Conservation (phyloP, 2,888 invertebrate genomes). For the Acanthosoma haemorrhoidale region DNA sequence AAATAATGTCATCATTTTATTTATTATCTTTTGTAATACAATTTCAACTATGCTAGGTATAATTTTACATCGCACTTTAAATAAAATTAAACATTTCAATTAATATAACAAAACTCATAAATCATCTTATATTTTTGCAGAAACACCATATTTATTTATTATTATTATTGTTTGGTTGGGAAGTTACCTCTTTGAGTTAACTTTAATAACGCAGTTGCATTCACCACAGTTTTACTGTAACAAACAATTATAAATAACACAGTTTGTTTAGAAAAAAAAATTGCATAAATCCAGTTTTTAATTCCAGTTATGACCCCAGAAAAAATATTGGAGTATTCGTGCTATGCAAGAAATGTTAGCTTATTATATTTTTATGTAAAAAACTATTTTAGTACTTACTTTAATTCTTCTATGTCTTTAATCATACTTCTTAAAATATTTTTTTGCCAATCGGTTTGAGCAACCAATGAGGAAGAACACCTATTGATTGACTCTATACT, state of each 20-base stretch:
- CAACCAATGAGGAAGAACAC: neutral
- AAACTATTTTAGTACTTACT: neutral
- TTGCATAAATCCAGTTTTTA: too few relatives aligned
- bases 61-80: too few relatives aligned
- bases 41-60: too few relatives aligned
- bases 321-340: too few relatives aligned
- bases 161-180: neutral
- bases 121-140: too few relatives aligned
- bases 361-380: neutral
- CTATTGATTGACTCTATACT: conserved; percentile 3
- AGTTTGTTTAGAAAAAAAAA: too few relatives aligned
- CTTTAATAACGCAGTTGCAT: neutral
- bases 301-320: too few relatives aligned
- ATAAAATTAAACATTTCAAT: too few relatives aligned
- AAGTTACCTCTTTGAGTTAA: neutral
- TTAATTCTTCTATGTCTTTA: conserved; percentile 10
- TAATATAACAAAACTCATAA: too few relatives aligned
- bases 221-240: conserved; percentile 12
- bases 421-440: conserved; percentile 9
- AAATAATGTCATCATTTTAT: too few relatives aligned
- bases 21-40: too few relatives aligned
- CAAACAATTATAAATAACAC: neutral
- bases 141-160: too few relatives aligned
- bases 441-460: conserved; percentile 20
- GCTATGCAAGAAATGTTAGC: neutral